These are phyloP conservation scores for Pediacus dermestoides DNA, from an alignment of 2,888 invertebrate species.

Conservation along the genomic window DNA sequence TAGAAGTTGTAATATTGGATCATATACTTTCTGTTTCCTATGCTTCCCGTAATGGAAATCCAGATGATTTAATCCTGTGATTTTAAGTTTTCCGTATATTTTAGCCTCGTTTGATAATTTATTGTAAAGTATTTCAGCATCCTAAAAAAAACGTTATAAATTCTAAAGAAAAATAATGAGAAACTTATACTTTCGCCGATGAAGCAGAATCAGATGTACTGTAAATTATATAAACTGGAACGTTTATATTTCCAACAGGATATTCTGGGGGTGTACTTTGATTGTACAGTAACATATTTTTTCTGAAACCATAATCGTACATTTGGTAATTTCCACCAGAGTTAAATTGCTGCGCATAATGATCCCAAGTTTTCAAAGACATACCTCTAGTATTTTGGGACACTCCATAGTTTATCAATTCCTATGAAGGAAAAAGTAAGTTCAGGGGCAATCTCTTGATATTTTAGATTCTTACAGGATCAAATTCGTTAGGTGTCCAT, in stretches of 20 bases:
- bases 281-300: conserved; percentile 1
- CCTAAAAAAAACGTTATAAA: not conserved
- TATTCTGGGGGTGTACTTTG: not conserved
- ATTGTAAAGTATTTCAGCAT: not conserved
- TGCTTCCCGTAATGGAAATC: not conserved
- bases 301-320: not conserved
- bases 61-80: not conserved
- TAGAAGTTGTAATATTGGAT: not conserved
- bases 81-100: not conserved
- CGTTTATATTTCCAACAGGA: conserved; percentile 1
- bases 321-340: not conserved
- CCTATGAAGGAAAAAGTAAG: not conserved
- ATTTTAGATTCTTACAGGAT: not conserved
- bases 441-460: not conserved
- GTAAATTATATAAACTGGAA: conserved; percentile 3
- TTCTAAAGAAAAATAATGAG: not conserved
- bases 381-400: not conserved
- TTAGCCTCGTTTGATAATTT: not conserved
- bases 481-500: not conserved
- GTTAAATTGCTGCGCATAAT: not conserved
- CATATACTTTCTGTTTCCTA: not conserved
- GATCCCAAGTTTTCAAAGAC: not conserved
- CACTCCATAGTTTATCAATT: not conserved
- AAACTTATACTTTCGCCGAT: not conserved
- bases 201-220: not conserved